Conservation (phyloP, 64 coral and sea anemone species). For the Dendrophyllia cribrosa region DNA sequence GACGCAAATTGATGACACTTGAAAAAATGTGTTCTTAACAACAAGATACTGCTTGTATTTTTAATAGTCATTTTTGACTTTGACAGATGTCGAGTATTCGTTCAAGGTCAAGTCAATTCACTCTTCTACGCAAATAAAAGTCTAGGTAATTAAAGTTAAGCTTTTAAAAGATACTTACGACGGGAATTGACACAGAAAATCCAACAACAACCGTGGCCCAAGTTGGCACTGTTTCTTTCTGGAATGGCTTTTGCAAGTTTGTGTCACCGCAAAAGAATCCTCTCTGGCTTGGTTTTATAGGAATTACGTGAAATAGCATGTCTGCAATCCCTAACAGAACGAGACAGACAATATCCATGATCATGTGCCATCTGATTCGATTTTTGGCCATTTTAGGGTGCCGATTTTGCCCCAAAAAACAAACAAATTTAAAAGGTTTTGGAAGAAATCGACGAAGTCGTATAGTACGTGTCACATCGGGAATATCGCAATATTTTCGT, state of each 20-base stretch:
- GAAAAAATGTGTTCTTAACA: too few species aligned
- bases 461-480: too few species aligned
- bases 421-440: background rate
- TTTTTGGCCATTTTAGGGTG: constrained; percentile 1
- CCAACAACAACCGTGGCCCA: constrained; percentile 26
- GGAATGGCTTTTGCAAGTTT: constrained; percentile 37
- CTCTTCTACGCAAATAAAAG: background rate
- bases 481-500: background rate
- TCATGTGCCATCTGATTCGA: constrained; percentile 28
- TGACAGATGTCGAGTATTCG: too few species aligned
- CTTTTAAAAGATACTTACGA: constrained; percentile 25
- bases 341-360: constrained; percentile 59
- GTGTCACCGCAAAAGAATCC: constrained; percentile 69
- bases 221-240: constrained; percentile 56
- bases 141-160: background rate
- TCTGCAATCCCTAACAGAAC: constrained; percentile 56
- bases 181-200: constrained; percentile 24
- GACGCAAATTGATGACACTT: too few species aligned
- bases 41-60: too few species aligned
- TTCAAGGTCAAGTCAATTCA: background rate
- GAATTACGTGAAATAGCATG: constrained; percentile 51
- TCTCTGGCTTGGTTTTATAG: constrained; percentile 35
- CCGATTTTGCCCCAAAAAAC: background rate
- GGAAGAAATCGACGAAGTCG: background rate
- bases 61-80: too few species aligned